These are phyloP conservation scores for Aphaenogaster ashmeadi DNA, from an alignment of 1,140 invertebrate genomes.

Conservation along the genomic window DNA sequence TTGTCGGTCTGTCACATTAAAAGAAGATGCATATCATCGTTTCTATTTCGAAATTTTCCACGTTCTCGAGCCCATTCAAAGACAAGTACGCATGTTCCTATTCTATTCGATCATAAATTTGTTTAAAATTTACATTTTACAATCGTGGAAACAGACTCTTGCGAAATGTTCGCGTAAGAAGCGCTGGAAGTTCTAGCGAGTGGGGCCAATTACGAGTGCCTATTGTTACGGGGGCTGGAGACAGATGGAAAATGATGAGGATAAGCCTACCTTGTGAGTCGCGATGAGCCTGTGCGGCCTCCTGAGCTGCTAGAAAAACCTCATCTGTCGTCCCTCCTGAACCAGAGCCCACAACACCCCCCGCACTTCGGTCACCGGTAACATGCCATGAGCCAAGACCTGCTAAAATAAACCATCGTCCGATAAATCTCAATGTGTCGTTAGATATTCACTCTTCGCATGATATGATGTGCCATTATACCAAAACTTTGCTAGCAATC, in stretches of 20 bases:
- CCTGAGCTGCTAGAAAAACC: slow-evolving; percentile 91
- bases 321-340: slow-evolving; percentile 88
- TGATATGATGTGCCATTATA: not conserved
- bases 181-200: not conserved
- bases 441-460: not conserved
- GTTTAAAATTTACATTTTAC: slow-evolving; percentile 6
- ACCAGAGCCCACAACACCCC: slow-evolving; percentile 81
- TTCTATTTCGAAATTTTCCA: slow-evolving; percentile 26
- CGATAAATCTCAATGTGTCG: slow-evolving; percentile 18
- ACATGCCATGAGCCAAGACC: slow-evolving; percentile 89
- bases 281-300: slow-evolving; percentile 91
- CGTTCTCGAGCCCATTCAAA: slow-evolving; percentile 32
- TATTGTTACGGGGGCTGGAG: slow-evolving; percentile 83
- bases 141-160: not conserved
- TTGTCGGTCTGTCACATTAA: not conserved
- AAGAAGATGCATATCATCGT: not conserved
- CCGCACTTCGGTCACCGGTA: slow-evolving; percentile 88
- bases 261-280: slow-evolving; percentile 92
- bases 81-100: slow-evolving; percentile 4
- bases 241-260: slow-evolving; percentile 82
- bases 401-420: slow-evolving; percentile 72
- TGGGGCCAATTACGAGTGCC: slow-evolving; percentile 76
- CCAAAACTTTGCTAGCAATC: not conserved
- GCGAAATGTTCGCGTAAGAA: not conserved
- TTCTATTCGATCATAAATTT: not conserved